phyloP scores from a whole-genome alignment of 2,797 vertebrate species.

The Petrocephalus schoutedeni region DNA sequence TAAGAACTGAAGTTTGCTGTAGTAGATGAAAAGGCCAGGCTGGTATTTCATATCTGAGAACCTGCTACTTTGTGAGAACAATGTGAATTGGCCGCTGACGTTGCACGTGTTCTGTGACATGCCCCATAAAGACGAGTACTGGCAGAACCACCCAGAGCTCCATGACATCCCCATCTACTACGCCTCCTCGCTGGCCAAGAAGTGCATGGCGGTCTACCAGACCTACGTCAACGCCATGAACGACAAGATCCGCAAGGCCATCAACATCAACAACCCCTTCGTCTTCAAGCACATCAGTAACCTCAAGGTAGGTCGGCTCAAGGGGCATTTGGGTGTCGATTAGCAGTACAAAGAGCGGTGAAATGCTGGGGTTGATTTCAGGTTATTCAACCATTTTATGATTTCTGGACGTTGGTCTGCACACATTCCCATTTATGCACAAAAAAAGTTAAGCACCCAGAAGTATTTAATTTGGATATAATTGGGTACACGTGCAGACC shows the following conservation, averaged over 20 bases:
- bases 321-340: background rate
- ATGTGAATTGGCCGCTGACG: background rate
- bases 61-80: background rate
- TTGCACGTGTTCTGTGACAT: background rate
- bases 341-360: background rate
- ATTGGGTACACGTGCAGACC: too few relatives aligned
- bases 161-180: conserved; percentile 90
- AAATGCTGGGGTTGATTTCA: too few relatives aligned
- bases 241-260: conserved; percentile 97
- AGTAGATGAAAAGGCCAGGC: background rate
- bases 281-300: conserved; percentile 99
- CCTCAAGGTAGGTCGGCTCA: conserved; percentile 73
- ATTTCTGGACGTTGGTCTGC: too few relatives aligned
- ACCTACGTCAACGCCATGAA: conserved; percentile 97
- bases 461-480: too few relatives aligned
- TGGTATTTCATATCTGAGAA: background rate
- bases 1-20: background rate
- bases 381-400: too few relatives aligned
- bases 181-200: conserved; percentile 92
- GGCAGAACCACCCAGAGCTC: conserved; percentile 95
- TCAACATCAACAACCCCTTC: conserved; percentile 97
- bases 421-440: too few relatives aligned
- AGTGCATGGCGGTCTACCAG: conserved; percentile 97
- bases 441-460: too few relatives aligned
- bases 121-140: conserved; percentile 64